A percentile compares a stretch with the other conserved stretches of the same genome.
These are phyloP conservation scores for Leuciscus waleckii DNA, from an alignment of 2,797 vertebrate species.

Conservation along the genomic window DNA sequence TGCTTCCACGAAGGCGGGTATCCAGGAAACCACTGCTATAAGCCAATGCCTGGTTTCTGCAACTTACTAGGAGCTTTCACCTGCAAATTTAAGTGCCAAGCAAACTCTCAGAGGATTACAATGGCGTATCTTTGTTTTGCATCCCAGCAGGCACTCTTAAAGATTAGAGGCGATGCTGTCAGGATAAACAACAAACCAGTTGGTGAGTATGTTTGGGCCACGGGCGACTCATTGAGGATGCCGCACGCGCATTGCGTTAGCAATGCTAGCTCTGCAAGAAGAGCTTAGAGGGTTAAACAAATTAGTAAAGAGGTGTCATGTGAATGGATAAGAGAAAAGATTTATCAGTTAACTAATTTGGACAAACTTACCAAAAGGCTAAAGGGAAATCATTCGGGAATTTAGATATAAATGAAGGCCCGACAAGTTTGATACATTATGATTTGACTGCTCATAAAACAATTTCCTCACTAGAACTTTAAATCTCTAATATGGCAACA, in stretches of 20 bases:
- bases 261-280: neutral
- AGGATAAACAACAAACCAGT: conserved; percentile 20
- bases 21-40: neutral
- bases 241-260: neutral
- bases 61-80: conserved; percentile 28
- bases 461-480: neutral
- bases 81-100: conserved; percentile 16
- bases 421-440: neutral
- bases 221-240: neutral
- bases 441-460: neutral
- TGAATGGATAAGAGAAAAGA: neutral
- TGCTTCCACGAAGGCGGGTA: neutral
- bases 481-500: neutral
- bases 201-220: neutral
- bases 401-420: neutral
- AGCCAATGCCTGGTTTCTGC: neutral
- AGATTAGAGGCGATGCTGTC: conserved; percentile 21
- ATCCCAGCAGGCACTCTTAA: conserved; percentile 4
- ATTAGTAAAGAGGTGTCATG: neutral
- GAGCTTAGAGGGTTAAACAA: neutral
- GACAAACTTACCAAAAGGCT: neutral
- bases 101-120: conserved; percentile 7
- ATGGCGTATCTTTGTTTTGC: conserved; percentile 23
- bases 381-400: neutral
- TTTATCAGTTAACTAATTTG: neutral